Percentiles rank a stretch among this genome's conserved stretches.
Evolutionary conservation across 2,888 invertebrate species (phyloP).

Genomic region (Trachelus iudaicus): DNA sequence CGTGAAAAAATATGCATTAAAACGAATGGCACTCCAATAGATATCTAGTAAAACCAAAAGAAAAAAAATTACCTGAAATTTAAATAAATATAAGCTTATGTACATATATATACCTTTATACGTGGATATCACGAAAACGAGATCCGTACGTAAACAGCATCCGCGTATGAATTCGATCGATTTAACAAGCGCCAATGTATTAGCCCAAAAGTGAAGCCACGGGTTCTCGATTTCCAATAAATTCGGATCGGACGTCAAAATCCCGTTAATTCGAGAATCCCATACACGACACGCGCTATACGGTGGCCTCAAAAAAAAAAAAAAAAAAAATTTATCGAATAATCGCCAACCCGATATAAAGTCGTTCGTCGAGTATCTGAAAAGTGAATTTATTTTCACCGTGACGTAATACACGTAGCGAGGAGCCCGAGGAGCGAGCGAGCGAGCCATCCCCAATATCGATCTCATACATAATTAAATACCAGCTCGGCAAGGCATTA

Average conservation of each 20-base stretch:
- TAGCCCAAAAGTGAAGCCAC: background rate
- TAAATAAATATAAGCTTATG: too few species aligned
- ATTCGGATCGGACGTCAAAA: too few species aligned
- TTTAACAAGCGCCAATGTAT: background rate
- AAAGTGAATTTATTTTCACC: constrained; percentile 14
- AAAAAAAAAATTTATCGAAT: background rate
- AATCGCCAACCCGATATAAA: background rate
- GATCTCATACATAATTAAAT: constrained; percentile 66
- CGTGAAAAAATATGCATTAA: too few species aligned
- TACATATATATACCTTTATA: too few species aligned
- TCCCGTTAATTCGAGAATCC: too few species aligned
- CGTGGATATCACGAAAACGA: too few species aligned
- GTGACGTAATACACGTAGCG: constrained; percentile 1
- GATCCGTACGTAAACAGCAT: background rate
- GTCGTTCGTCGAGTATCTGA: background rate
- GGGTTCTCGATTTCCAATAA: background rate
- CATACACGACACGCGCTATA: too few species aligned
- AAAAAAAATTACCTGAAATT: too few species aligned
- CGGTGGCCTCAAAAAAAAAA: too few species aligned
- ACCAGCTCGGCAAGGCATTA: constrained; percentile 61
- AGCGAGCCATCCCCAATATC: constrained; percentile 52
- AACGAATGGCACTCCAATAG: too few species aligned
- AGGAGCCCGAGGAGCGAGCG: constrained; percentile 34
- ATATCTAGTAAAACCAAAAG: too few species aligned
- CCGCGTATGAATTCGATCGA: background rate